These are phyloP conservation scores for Ophiothrix spiculata DNA, from an alignment of 35 echinoderm and acorn worm genomes.

Conservation along the genomic window DNA sequence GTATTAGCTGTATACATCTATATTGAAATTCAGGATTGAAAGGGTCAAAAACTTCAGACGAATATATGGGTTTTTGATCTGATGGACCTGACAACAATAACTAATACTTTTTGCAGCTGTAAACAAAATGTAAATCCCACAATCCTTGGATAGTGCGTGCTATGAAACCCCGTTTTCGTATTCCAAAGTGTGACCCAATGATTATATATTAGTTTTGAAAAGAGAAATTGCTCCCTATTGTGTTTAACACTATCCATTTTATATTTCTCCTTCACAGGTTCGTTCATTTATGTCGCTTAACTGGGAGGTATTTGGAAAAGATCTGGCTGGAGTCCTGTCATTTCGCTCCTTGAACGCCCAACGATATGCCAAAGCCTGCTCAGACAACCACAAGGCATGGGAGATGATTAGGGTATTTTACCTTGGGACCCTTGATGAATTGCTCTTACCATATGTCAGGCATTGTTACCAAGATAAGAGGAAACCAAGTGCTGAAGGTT, in stretches of 20 bases:
- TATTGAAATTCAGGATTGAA: too few species aligned
- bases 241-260: neutral
- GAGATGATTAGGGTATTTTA: constrained; percentile 41
- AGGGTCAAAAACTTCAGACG: too few species aligned
- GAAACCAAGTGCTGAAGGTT: constrained; percentile 6
- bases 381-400: constrained; percentile 54
- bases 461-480: neutral
- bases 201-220: neutral
- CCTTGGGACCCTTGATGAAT: constrained; percentile 33
- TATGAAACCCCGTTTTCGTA: neutral
- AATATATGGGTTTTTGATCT: too few species aligned
- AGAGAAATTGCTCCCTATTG: neutral
- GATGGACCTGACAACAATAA: too few species aligned
- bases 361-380: constrained; percentile 32
- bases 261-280: neutral
- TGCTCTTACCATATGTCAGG: constrained; percentile 36
- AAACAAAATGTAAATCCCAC: neutral
- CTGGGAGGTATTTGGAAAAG: constrained; percentile 20
- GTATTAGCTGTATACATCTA: too few species aligned
- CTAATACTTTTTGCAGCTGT: too few species aligned
- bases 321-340: constrained; percentile 34
- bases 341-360: constrained; percentile 46
- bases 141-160: neutral
- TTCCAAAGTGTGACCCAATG: neutral
- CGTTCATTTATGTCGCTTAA: constrained; percentile 13